Conservation (phyloP, 2,797 vertebrate genomes). For the Lacerta viridis region DNA sequence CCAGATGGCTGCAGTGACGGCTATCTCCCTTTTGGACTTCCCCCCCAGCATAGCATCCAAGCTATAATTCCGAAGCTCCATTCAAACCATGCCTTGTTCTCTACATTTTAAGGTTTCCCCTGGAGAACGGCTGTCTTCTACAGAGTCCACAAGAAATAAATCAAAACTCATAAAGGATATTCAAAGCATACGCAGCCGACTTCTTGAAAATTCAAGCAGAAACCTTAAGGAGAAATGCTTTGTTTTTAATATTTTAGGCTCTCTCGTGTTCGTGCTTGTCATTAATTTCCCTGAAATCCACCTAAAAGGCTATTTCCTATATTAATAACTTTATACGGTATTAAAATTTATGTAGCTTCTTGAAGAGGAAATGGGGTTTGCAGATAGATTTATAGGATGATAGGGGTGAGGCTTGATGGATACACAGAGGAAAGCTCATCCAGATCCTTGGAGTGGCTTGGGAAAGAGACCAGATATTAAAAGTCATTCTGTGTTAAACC, state of each 20-base stretch:
- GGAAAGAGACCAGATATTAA: neutral
- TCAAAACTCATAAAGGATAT: neutral
- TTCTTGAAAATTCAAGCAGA: neutral
- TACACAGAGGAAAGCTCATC: neutral
- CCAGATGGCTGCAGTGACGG: no score
- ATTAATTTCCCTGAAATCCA: conserved; percentile 20
- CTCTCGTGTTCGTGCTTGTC: conserved; percentile 9
- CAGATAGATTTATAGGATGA: neutral
- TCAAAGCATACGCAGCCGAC: conserved; percentile 31
- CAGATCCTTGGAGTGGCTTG: neutral
- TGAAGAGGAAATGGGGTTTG: neutral
- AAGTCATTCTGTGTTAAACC: neutral
- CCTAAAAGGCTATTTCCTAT: conserved; percentile 17
- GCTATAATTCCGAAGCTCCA: neutral
- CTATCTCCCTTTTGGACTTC: no score
- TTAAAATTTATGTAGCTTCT: conserved; percentile 10
- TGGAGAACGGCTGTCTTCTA: conserved; percentile 7
- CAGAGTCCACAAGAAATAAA: neutral
- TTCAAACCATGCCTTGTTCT: neutral
- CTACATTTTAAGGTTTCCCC: neutral
- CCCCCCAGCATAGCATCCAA: neutral
- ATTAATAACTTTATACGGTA: conserved; percentile 7
- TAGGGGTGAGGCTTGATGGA: neutral
- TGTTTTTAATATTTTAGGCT: conserved; percentile 19
- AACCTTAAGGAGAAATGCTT: conserved; percentile 19